Base-by-base conservation (phyloP, 2,888 invertebrate genomes). In the Drosophila tripunctata region DNA sequence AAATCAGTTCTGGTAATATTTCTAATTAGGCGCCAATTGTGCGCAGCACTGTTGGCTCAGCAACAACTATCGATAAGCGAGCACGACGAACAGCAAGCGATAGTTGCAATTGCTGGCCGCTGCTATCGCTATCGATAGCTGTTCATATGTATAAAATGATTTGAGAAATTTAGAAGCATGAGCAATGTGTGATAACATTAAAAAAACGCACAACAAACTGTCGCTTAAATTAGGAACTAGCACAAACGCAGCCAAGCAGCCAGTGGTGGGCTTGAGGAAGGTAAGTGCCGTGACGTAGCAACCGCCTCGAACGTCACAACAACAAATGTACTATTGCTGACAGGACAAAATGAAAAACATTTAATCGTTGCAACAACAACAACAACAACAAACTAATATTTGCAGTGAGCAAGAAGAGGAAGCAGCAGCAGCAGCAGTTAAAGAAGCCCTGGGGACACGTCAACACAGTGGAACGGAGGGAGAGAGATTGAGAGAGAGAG, bases 201-300 rank as follows among this genome's bases (percentile, higher is more conserved):
- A 70, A n/a, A n/a, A n/a, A 52, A 75, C 71, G 62, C 76, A 70
- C 75, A 74, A 67, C 24, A 66, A 48, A 50, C 41, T 38, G 41
- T 58, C 57, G 67, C 67, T 63, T 35, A 40, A 75, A 41, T 47
- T 57, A 62, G 61, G 55, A 55, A 62, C 51, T 19, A 64, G 21
- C 35, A 52, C 17, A 21, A 12, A 35, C 27, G 22, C 15, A 30
- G 64, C 27, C 6, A 27, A 22, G n/a, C 10, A 60, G 56, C 27
- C 44, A n/a, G n/a, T n/a, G n/a, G n/a, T n/a, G 45, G 45, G 35
- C 60, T 62, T 71, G 56, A 58, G 55, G 35, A 24, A 75, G 41
- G 76, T 75, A 67, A 70, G 66, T 63, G 31, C 2, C 14, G 10
- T 19, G 4, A 47, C 12, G n/a, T 5, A 17, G 50, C 38, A 43